Conservation (phyloP, 2,113 vertebrate genomes). For the Antechinus stuartii region DNA sequence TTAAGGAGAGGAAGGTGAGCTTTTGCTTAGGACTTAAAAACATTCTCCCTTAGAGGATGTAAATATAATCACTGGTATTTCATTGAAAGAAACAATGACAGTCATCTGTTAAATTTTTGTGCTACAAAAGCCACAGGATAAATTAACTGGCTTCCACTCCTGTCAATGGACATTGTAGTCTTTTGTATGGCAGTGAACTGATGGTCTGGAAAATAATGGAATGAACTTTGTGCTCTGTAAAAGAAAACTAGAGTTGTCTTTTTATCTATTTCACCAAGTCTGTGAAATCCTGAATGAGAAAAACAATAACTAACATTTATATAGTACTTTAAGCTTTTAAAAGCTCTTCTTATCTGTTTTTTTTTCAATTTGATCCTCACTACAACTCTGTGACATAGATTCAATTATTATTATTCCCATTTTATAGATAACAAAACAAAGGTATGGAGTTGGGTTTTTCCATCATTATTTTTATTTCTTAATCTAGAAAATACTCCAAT, state of each 20-base stretch:
- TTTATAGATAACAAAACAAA: background rate
- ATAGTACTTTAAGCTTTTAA: background rate
- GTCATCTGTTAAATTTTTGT: background rate
- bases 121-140: background rate
- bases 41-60: background rate
- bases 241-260: background rate
- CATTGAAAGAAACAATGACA: background rate
- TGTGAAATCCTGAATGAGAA: background rate
- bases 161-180: background rate
- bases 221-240: background rate
- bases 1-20: background rate
- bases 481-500: background rate
- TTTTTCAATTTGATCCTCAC: background rate
- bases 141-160: background rate
- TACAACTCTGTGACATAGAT: background rate
- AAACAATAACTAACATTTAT: background rate
- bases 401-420: background rate
- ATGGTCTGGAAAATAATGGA: background rate
- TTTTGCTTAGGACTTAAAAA: background rate
- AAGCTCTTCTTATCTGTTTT: background rate
- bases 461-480: background rate
- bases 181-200: background rate
- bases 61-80: background rate
- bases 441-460: too few species aligned
- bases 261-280: background rate